phyloP scores from a whole-genome alignment of 2,113 vertebrate genomes.

The Porphyrio hochstetteri region DNA sequence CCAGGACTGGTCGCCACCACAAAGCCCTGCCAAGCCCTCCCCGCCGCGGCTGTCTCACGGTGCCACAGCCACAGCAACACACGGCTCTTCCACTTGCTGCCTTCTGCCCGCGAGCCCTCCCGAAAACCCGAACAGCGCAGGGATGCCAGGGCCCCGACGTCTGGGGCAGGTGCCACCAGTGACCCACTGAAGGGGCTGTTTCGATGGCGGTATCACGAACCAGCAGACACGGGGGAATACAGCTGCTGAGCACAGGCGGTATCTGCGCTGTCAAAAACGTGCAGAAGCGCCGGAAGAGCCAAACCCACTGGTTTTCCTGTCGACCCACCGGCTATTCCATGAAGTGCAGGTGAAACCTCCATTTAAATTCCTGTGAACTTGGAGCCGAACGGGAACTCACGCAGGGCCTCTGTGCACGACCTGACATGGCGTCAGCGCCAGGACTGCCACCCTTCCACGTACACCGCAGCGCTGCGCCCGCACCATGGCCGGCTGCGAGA shows the following conservation, averaged over 20 bases:
- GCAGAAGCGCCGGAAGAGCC: neutral
- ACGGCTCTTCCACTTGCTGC: neutral
- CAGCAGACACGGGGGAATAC: neutral
- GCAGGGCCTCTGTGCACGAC: fast-evolving
- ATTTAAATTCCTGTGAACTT: neutral
- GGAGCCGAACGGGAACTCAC: neutral
- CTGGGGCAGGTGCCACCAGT: neutral
- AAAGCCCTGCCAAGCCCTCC: neutral
- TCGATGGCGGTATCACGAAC: neutral
- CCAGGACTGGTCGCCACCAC: neutral
- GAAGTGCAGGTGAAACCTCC: neutral
- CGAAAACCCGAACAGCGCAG: fast-evolving
- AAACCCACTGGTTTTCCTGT: neutral
- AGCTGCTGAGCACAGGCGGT: fast-evolving
- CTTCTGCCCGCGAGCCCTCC: too few species aligned
- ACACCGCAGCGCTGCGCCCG: fast-evolving
- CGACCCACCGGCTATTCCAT: neutral
- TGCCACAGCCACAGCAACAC: neutral
- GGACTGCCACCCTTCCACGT: fast-evolving
- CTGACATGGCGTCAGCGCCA: fast-evolving
- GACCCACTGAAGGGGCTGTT: neutral
- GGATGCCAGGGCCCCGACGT: neutral
- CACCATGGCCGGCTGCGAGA: fast-evolving
- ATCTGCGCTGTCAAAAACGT: neutral
- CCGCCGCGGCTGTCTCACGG: neutral